These are phyloP conservation scores for Notocelia uddmanniana DNA, from an alignment of 2,888 invertebrate genomes.

Conservation along the genomic window DNA sequence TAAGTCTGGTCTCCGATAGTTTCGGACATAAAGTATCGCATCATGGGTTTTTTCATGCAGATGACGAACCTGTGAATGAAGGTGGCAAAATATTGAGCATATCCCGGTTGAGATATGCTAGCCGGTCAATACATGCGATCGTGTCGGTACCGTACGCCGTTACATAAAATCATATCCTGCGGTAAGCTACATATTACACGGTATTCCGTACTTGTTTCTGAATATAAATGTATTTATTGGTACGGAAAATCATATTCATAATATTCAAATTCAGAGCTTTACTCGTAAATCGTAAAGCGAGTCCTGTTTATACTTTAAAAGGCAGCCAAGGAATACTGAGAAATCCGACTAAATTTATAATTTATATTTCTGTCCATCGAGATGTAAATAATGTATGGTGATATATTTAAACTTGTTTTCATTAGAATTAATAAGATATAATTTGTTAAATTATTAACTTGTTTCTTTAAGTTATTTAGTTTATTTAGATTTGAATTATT, in stretches of 20 bases:
- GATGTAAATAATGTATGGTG: not conserved
- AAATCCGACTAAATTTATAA: no score
- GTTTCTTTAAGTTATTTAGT: no score
- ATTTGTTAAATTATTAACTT: not conserved
- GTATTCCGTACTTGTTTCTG: not conserved
- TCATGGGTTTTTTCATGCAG: no score
- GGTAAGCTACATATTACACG: not conserved
- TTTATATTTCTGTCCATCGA: not conserved
- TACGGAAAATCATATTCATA: conserved; percentile 8
- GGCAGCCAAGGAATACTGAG: not conserved
- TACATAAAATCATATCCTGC: no score
- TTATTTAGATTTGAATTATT: not conserved
- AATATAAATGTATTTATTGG: conserved; percentile 1
- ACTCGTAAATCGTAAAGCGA: conserved; percentile 15
- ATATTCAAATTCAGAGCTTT: not conserved
- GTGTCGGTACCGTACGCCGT: no score
- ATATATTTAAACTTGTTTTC: not conserved
- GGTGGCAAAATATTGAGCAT: no score
- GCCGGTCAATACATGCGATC: no score
- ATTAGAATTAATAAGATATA: not conserved
- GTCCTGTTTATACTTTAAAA: not conserved
- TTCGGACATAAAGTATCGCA: no score
- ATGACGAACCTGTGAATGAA: no score
- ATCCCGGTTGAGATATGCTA: no score
- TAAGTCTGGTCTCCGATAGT: no score